Evolutionary conservation across 2,888 invertebrate species (phyloP), one percentile per base, ranked within the genome.

Genomic region (Xestia ashworthii): DNA sequence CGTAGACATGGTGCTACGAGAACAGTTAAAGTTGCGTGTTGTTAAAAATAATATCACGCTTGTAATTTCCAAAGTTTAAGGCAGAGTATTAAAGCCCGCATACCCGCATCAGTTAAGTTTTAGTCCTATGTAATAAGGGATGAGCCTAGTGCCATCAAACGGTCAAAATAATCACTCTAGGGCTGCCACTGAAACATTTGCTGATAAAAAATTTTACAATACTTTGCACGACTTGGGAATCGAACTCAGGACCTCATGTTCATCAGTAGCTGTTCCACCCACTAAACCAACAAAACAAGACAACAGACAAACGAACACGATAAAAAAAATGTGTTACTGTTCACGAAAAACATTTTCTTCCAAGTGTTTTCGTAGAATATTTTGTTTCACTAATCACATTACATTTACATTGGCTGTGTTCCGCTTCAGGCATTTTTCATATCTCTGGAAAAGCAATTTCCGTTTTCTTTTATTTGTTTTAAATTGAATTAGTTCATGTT

Each of bases 1-100:
- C 76, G 85, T 82, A 84, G 83, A 25, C 76, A 64, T 70, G 48
- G 67, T 69, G 71, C 74, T 75, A 83, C 72, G 62, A 78, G 53
- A 32, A 8, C 22, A 81, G 81, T 64, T 76, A 32, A 68, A 71
- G 53, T 68, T 69, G n/a, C 38, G 53, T 64, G 50, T 46, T 14
- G 8, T 64, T 65, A 16, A n/a, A 69, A 62, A 38, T 41, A 22
- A 19, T 11, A 62, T 22, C 19, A 62, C 5, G 22, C 22, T 12
- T 64, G 41, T 64, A 5, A 65, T 65, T 44, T 1, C 1, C 6
- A n/a, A 65, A 41, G 14, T 14, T 14, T 65, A 4, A 16, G 8
- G 14, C 44, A 16, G 65, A 14, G 44, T 8, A n/a, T 1, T 8
- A 38, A 44, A 6, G 44, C 5, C 14, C 8, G 8, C 14, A 44